Evolutionary conservation across 2,888 invertebrate genomes (phyloP).

Genomic region (Ceriagrion tenellum): DNA sequence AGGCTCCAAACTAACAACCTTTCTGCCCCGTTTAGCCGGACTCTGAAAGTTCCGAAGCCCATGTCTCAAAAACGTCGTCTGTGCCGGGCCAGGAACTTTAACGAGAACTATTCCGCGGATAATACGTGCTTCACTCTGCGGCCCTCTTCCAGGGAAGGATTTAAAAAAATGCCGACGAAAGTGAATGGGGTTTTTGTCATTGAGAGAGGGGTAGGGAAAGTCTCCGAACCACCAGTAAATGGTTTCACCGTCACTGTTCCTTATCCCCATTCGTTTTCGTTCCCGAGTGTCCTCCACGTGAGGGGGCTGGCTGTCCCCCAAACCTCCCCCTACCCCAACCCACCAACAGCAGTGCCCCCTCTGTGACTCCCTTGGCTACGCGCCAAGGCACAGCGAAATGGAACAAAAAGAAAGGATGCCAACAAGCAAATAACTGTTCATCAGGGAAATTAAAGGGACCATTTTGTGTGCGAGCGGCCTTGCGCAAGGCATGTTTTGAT

Average conservation of each 20-base stretch:
- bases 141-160: too few species aligned
- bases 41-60: too few species aligned
- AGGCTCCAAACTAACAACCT: too few species aligned
- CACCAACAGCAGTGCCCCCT: neutral
- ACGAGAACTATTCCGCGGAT: too few species aligned
- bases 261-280: neutral
- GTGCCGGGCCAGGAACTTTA: too few species aligned
- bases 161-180: too few species aligned
- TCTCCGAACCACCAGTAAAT: neutral
- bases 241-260: neutral
- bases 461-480: neutral
- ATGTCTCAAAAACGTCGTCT: too few species aligned
- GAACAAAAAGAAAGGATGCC: neutral
- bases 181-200: too few species aligned
- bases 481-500: conserved; percentile 10
- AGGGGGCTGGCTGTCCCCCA: neutral
- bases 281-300: neutral
- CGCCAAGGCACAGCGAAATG: neutral
- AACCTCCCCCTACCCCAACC: too few species aligned
- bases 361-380: neutral
- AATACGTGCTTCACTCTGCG: too few species aligned
- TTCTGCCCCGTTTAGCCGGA: too few species aligned
- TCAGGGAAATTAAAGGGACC: conserved; percentile 4
- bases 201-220: neutral
- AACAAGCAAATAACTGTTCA: conserved; percentile 28